phyloP scores from a whole-genome alignment of 2,797 vertebrate genomes.

The Mus caroli region DNA sequence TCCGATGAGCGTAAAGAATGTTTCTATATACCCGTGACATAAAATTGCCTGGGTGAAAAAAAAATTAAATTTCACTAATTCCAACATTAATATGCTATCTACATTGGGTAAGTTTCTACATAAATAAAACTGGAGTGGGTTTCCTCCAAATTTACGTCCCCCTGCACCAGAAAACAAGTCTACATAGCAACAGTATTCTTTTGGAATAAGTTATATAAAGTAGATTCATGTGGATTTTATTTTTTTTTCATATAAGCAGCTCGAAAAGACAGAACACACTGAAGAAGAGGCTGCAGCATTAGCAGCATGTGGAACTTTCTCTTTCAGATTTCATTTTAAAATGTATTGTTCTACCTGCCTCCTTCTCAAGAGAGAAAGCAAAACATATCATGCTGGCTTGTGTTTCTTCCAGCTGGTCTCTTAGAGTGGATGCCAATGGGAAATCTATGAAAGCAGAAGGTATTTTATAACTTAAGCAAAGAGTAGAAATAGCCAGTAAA shows the following conservation, averaged over 20 bases:
- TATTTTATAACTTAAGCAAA: constrained; percentile 1
- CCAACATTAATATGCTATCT: background rate
- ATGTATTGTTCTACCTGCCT: background rate
- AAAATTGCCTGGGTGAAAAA: background rate
- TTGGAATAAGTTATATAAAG: background rate
- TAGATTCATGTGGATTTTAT: background rate
- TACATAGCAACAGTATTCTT: background rate
- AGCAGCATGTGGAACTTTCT: background rate
- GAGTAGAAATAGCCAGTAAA: constrained; percentile 28
- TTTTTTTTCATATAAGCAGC: background rate
- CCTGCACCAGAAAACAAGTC: background rate
- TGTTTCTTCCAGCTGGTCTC: background rate
- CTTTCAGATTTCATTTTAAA: background rate
- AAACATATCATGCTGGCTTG: background rate
- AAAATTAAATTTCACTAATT: background rate
- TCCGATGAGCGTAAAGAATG: background rate
- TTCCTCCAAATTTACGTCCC: background rate
- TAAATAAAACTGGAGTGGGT: background rate
- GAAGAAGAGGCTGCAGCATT: background rate
- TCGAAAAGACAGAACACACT: background rate
- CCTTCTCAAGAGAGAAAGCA: background rate
- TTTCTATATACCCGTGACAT: background rate
- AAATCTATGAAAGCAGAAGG: background rate
- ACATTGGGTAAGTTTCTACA: background rate
- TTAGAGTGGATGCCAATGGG: background rate